A percentile compares a stretch with the other conserved stretches of the same genome.
Conservation (phyloP, 2,797 vertebrate genomes). For the Garrulus glandarius region DNA sequence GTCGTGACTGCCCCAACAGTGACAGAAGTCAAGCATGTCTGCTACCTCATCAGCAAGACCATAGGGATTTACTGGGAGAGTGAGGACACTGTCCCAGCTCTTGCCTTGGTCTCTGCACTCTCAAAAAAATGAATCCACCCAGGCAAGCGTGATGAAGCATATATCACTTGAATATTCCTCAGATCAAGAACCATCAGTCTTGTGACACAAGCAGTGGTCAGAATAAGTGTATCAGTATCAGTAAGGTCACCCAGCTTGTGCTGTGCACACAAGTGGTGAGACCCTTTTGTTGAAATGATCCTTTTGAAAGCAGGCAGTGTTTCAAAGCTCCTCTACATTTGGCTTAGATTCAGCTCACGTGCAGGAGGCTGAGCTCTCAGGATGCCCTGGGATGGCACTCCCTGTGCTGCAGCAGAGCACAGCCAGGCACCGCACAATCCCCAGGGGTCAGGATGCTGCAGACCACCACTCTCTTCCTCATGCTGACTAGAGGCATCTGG, state of each 20-base stretch:
- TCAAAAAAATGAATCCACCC: background rate
- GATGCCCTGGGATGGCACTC: background rate
- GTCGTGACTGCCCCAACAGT: too few species aligned
- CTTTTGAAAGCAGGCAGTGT: background rate
- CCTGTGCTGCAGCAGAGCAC: accelerated
- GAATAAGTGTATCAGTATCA: background rate
- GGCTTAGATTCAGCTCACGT: background rate
- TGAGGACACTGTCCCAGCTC: background rate
- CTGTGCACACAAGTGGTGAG: background rate
- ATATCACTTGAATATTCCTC: background rate
- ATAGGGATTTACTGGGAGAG: background rate
- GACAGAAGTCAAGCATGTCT: background rate
- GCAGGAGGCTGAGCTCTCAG: background rate
- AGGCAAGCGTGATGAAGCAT: background rate
- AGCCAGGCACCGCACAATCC: accelerated
- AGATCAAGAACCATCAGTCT: background rate
- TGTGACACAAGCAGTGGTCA: background rate
- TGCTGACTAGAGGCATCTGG: background rate
- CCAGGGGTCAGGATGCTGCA: background rate
- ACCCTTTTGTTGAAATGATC: background rate
- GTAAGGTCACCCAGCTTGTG: background rate
- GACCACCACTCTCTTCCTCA: background rate
- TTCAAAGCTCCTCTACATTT: background rate
- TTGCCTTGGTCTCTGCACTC: background rate
- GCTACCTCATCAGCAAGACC: background rate